Percentiles rank a stretch among this genome's conserved stretches.
Conservation (phyloP, 1,140 invertebrate species). For the Tetranychus cinnabarinus region DNA sequence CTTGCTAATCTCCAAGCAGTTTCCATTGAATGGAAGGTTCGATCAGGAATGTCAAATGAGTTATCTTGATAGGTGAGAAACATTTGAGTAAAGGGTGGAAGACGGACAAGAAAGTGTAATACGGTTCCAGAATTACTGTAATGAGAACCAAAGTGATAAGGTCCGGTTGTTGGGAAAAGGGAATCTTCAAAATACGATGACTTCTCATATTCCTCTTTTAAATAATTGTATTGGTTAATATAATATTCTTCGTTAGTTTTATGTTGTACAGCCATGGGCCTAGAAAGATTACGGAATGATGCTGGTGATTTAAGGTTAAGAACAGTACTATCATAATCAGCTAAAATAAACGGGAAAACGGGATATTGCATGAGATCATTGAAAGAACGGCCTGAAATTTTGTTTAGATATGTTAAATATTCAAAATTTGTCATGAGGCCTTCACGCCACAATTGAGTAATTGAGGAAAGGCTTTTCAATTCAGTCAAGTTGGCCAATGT, state of each 20-base stretch:
- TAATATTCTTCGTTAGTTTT: slow-evolving; percentile 62
- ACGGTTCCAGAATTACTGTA: slow-evolving; percentile 88
- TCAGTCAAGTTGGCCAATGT: slow-evolving; percentile 20
- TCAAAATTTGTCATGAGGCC: slow-evolving; percentile 74
- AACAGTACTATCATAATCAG: slow-evolving; percentile 44
- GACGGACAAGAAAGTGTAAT: slow-evolving; percentile 66
- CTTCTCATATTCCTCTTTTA: slow-evolving; percentile 5
- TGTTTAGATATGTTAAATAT: slow-evolving; percentile 64
- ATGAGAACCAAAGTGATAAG: slow-evolving; percentile 85
- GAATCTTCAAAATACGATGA: neutral
- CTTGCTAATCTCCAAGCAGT: slow-evolving; percentile 73
- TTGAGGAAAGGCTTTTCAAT: slow-evolving; percentile 30
- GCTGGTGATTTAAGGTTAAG: slow-evolving; percentile 43
- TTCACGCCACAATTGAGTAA: slow-evolving; percentile 46
- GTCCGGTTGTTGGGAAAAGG: slow-evolving; percentile 18
- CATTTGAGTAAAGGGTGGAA: slow-evolving; percentile 76
- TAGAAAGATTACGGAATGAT: slow-evolving; percentile 43
- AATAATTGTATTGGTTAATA: slow-evolving; percentile 47
- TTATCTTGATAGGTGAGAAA: slow-evolving; percentile 79
- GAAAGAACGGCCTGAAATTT: slow-evolving; percentile 66
- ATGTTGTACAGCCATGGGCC: slow-evolving; percentile 73
- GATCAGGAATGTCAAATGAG: slow-evolving; percentile 82
- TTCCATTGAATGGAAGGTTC: slow-evolving; percentile 70
- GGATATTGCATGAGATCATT: slow-evolving; percentile 88
- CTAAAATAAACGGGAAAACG: slow-evolving; percentile 69